phyloP scores from a whole-genome alignment of 2,113 vertebrate genomes.

The Mormyrus lacerda region DNA sequence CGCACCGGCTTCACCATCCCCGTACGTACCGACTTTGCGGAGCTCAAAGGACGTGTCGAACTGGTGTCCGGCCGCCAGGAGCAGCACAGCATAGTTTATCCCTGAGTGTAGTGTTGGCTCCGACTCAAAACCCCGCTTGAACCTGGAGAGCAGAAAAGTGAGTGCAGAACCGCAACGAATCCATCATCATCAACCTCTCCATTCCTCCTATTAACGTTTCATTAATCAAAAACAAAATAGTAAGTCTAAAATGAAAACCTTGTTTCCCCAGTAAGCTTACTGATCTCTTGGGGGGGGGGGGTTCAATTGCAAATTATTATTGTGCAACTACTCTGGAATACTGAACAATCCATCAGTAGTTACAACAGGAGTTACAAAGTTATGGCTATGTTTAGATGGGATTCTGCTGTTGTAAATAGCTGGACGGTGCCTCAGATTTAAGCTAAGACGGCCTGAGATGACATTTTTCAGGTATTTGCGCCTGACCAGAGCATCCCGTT shows the following conservation, averaged over 20 bases:
- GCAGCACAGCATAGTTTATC: conserved; percentile 93
- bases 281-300: conserved; percentile 28
- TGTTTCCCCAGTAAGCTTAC: conserved; percentile 51
- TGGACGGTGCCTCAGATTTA: not conserved
- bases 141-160: conserved; percentile 60
- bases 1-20: not conserved
- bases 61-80: conserved; percentile 87
- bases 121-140: conserved; percentile 90
- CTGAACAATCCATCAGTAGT: not conserved
- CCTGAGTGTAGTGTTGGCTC: conserved; percentile 97
- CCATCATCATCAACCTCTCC: not conserved
- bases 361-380: not conserved
- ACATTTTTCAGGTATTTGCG: conserved; percentile 22
- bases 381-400: not conserved
- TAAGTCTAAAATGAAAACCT: conserved; percentile 20
- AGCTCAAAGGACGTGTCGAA: conserved; percentile 97
- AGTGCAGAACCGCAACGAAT: not conserved
- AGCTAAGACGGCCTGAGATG: no score
- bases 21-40: conserved; percentile 86
- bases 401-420: not conserved
- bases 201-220: not conserved
- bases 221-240: not conserved
- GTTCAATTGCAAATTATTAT: not conserved
- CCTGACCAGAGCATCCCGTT: conserved; percentile 77
- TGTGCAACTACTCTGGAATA: not conserved